Percentiles rank a stretch among this genome's conserved stretches.
Evolutionary conservation across 2,797 vertebrate genomes (phyloP).

Genomic region (Pseudochaenichthys georgianus): DNA sequence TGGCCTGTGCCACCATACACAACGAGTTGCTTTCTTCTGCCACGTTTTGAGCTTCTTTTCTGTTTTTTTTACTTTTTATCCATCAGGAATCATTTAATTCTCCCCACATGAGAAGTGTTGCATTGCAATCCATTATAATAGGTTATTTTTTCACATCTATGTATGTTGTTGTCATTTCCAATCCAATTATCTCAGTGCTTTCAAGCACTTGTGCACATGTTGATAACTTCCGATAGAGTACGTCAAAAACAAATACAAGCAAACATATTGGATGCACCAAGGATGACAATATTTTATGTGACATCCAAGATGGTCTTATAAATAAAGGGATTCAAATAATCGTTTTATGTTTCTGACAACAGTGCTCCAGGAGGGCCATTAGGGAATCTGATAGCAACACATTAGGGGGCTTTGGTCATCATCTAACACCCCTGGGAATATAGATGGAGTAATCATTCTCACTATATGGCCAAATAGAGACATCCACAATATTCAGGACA

Average conservation of each 20-base stretch:
- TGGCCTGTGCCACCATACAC: background rate
- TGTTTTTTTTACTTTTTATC: background rate
- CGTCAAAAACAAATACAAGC: slow-evolving; percentile 35
- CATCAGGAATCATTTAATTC: slow-evolving; percentile 26
- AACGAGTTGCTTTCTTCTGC: background rate
- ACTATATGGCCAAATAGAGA: slow-evolving; percentile 29
- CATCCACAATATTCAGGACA: slow-evolving; percentile 44
- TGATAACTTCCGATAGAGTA: slow-evolving; percentile 34
- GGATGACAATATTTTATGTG: slow-evolving; percentile 23
- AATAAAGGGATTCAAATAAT: slow-evolving; percentile 18
- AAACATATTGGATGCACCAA: slow-evolving; percentile 14
- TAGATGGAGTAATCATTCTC: slow-evolving; percentile 23
- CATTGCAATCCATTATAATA: slow-evolving; percentile 17
- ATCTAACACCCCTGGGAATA: slow-evolving; percentile 47
- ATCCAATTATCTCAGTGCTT: slow-evolving; percentile 20
- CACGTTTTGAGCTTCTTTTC: background rate
- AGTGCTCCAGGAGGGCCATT: slow-evolving; percentile 49
- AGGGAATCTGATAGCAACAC: slow-evolving; percentile 38
- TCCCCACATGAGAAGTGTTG: slow-evolving; percentile 14
- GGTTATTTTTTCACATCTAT: slow-evolving; percentile 15
- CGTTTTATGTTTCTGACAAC: slow-evolving; percentile 23
- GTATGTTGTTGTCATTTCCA: background rate
- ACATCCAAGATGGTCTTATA: slow-evolving; percentile 1
- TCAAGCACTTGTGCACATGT: slow-evolving; percentile 18
- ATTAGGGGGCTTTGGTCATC: slow-evolving; percentile 19